A percentile compares a stretch with the other conserved stretches of the same genome.
phyloP scores from a whole-genome alignment of 2,113 vertebrate species.

The Glaucomys volans region DNA sequence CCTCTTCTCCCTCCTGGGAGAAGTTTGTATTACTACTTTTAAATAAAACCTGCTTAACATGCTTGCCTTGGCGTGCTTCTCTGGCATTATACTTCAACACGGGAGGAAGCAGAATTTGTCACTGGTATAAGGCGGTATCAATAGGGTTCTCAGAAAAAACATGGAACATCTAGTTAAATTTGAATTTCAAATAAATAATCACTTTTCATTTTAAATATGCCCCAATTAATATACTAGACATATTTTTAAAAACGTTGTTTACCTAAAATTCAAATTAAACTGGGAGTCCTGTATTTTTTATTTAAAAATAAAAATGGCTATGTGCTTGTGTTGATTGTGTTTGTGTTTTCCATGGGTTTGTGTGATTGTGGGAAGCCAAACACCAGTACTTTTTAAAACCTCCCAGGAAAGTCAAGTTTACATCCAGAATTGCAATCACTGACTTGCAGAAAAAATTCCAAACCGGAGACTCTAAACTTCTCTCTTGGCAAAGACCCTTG shows the following conservation, averaged over 20 bases:
- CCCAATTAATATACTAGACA: neutral
- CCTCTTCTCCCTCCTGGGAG: too few relatives aligned
- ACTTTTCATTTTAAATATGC: neutral
- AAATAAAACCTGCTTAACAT: too few relatives aligned
- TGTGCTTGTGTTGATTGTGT: neutral
- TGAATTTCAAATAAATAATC: slow-evolving; percentile 21
- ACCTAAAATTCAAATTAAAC: slow-evolving; percentile 11
- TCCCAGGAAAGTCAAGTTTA: neutral
- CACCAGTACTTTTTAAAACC: neutral
- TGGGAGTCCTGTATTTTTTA: neutral
- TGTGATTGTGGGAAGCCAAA: neutral
- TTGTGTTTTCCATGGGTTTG: neutral
- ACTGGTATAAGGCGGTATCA: too few relatives aligned
- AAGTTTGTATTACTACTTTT: too few relatives aligned
- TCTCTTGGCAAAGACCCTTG: neutral
- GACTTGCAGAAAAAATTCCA: neutral
- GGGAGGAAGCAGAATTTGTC: too few relatives aligned
- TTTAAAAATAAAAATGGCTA: neutral
- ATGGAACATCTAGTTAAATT: neutral
- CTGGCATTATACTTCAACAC: too few relatives aligned
- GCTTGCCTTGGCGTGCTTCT: too few relatives aligned
- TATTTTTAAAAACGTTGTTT: neutral
- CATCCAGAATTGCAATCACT: neutral
- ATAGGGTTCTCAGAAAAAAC: neutral
- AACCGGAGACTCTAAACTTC: neutral